Evolutionary conservation across 2,113 vertebrate genomes (phyloP).

Genomic region (Xyrauchen texanus): DNA sequence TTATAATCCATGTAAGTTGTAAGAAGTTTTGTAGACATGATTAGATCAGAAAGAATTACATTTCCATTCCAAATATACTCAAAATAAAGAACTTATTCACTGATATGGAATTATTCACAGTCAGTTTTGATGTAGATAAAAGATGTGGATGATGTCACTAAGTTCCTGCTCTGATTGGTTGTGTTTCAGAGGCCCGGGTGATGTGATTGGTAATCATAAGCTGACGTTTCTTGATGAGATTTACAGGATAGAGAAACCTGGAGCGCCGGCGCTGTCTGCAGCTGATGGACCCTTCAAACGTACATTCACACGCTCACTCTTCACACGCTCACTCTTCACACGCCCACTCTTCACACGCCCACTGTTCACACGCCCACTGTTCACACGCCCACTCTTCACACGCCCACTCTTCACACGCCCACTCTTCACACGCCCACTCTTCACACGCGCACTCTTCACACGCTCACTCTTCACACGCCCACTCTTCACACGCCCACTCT

Average conservation of each 20-base stretch:
- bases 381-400: not conserved
- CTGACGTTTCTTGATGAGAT: constrained; percentile 92
- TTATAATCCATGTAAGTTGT: too few species aligned
- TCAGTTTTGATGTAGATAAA: not conserved
- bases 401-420: not conserved
- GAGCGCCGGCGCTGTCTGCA: constrained; percentile 85
- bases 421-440: too few species aligned
- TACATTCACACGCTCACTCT: constrained; percentile 59
- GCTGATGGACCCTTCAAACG: constrained; percentile 95
- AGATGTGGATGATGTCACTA: not conserved
- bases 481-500: not conserved
- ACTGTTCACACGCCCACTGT: not conserved
- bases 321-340: not conserved
- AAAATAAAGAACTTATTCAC: too few species aligned
- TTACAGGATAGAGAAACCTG: constrained; percentile 93
- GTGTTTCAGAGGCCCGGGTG: constrained; percentile 83
- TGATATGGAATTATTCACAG: not conserved
- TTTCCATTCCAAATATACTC: too few species aligned
- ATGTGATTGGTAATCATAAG: constrained; percentile 90
- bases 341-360: not conserved
- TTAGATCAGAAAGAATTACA: too few species aligned
- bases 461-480: not conserved
- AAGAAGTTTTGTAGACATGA: too few species aligned
- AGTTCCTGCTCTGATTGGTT: constrained; percentile 5
- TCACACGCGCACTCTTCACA: constrained; percentile 84